Base-by-base conservation (phyloP, 2,113 vertebrate species). In the Pelmatolapia mariae region DNA sequence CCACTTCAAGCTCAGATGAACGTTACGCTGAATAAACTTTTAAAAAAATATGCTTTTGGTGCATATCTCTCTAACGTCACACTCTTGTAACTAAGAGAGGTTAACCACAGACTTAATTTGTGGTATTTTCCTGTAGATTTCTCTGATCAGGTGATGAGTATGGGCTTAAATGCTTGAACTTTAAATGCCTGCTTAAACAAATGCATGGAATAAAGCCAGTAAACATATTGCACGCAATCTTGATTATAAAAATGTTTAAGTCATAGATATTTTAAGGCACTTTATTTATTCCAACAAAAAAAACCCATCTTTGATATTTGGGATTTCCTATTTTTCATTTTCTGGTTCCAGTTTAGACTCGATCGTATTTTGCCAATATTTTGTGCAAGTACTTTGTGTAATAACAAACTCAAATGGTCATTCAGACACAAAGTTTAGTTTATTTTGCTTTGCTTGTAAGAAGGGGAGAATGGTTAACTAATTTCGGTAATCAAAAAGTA, bases 101-200 rank as follows among this genome's bases (percentile, higher is more conserved):
- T 90, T 47, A 85, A 86, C 86, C 73, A 53, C 83, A 71, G 36
- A 63, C 50, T 90, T 68, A 33, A 22, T 29, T 63, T 3, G 22
- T 84, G 80, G 47, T 83, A 45, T 81, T 88, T 89, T 76, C 45
- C 63, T 80, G 40, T 76, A 89, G 54, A 82, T 92, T 88, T 83
- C 54, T 80, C 68, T 18, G 68, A 79, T 93, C 82, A 85, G 84
- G 54, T 83, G 81, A 89, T 53, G 43, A 45, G 61, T 1, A 22
- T 38, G 10, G 61, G 19, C 61, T 38, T 63, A 33, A 63, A 63
- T 63, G 5, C 5, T 63, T 63, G 59, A 63, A 71, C 63, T 71
- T 71, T 53, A 81, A 87, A 89, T 79, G 38, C 50, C 31, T 12
- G 52, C 22, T 24, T 63, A 59, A n/a, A 59, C 73, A 63, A 90